Percentiles rank a stretch among this genome's conserved stretches.
These are phyloP conservation scores for Zalophus californianus DNA, from an alignment of 2,797 vertebrate genomes.

Conservation along the genomic window DNA sequence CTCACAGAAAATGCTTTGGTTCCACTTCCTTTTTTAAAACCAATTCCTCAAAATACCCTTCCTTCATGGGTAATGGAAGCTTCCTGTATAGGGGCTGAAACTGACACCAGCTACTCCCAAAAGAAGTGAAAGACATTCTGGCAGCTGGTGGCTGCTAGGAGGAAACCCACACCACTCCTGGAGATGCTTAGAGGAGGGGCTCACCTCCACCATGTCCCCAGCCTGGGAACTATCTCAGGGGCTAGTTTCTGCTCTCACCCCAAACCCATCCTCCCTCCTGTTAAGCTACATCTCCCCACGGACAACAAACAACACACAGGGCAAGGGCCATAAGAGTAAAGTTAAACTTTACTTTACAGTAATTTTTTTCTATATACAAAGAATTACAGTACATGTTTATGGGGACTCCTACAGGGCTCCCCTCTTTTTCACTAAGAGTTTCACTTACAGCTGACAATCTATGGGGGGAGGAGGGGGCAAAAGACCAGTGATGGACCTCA, in stretches of 20 bases:
- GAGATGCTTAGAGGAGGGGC: background rate
- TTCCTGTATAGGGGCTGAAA: constrained; percentile 52
- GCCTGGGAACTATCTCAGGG: background rate
- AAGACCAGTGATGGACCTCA: constrained; percentile 86
- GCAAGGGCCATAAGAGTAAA: constrained; percentile 89
- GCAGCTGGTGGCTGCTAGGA: background rate
- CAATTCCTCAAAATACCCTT: constrained; percentile 78
- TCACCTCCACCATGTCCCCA: background rate
- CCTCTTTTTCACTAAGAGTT: constrained; percentile 88
- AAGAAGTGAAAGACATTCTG: background rate
- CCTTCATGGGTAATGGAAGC: constrained; percentile 8
- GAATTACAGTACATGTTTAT: constrained; percentile 94
- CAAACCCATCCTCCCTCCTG: constrained; percentile 56
- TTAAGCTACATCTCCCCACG: constrained; percentile 45
- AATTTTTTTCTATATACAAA: constrained; percentile 95
- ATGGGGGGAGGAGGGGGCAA: constrained; percentile 82
- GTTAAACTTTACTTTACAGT: constrained; percentile 96
- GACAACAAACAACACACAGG: constrained; percentile 87
- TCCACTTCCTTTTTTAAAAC: constrained; percentile 74
- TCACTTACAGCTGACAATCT: constrained; percentile 89
- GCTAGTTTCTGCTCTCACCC: constrained; percentile 42
- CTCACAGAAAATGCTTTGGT: constrained; percentile 49
- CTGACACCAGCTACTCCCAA: background rate
- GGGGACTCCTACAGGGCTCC: constrained; percentile 89
- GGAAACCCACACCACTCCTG: background rate